These are phyloP conservation scores for Incurvaria masculella DNA, from an alignment of 2,888 invertebrate genomes.

Conservation along the genomic window DNA sequence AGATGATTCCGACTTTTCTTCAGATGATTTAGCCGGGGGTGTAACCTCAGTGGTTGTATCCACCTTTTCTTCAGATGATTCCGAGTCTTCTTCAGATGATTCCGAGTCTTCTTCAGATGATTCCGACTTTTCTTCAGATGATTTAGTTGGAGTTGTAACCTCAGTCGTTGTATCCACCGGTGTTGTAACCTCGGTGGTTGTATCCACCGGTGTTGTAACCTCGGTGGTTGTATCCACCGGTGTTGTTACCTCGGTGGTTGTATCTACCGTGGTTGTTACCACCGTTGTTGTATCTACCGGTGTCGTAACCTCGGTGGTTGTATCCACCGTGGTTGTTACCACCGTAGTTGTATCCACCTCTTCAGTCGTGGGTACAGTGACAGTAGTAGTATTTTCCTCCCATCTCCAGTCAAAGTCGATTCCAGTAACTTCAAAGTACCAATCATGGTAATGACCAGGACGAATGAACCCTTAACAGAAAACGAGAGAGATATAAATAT, in stretches of 20 bases:
- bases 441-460: constrained; percentile 36
- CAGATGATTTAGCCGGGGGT: neutral
- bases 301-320: no score
- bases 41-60: neutral
- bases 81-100: neutral
- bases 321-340: no score
- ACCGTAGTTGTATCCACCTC: no score
- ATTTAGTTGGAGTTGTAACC: no score
- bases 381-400: constrained; percentile 23
- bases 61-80: neutral
- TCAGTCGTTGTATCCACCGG: no score
- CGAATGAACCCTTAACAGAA: constrained; percentile 33
- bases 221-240: no score
- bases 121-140: neutral
- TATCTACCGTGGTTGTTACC: no score
- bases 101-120: neutral
- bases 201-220: no score
- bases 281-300: no score
- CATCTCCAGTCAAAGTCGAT: constrained; percentile 35
- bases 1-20: neutral
- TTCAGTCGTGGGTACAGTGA: no score
- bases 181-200: no score
- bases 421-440: constrained; percentile 32
- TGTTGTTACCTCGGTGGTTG: no score
- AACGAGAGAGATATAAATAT: constrained; percentile 2